Base-by-base conservation (phyloP, 2,888 invertebrate species). In the Pemphredon lugubris region DNA sequence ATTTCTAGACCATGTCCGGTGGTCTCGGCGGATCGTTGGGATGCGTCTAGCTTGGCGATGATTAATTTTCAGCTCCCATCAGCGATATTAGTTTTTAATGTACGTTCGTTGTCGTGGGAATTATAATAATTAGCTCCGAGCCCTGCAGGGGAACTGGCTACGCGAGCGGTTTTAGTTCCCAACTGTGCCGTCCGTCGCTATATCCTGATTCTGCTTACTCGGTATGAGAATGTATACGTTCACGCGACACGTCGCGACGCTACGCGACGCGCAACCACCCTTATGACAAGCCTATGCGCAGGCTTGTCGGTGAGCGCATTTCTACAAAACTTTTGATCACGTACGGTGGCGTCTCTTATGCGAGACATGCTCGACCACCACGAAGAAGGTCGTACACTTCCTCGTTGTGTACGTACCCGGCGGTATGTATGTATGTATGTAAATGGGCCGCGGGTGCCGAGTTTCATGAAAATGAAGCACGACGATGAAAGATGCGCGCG, bases 71-170 rank as follows among this genome's bases (percentile, higher is more conserved):
- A 63, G 45, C 70, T 77, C 66, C 71, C 79, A 74, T 77, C 79
- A 78, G 69, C 73, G 73, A 76, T 75, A 84, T 84, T 82, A 83
- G 75, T 85, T 86, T 84, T 82, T 81, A 81, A 84, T 78, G 73
- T 66, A 58, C 55, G 63, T 76, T 50, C 75, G 82, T 79, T 77
- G 80, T 75, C 78, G 42, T 57, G 83, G 82, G 84, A 83, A 82
- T 83, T 78, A 79, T 79, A 79, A 84, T 86, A 85, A 86, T 86
- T 86, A 86, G 81, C 67, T 77, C 54, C 16, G 76, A 47, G 77
- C 60, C 70, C 57, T 42, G 23, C 44, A 66, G 57, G 53, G 59
- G 57, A n/a, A 58, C 63, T 67, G 63, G 53, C 66, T 66, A 63
- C 11, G 40, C 39, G 47, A 34, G 20, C 40, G 23, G 59, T 53